Evolutionary conservation across 2,113 vertebrate species (phyloP).

Genomic region (Podarcis muralis): DNA sequence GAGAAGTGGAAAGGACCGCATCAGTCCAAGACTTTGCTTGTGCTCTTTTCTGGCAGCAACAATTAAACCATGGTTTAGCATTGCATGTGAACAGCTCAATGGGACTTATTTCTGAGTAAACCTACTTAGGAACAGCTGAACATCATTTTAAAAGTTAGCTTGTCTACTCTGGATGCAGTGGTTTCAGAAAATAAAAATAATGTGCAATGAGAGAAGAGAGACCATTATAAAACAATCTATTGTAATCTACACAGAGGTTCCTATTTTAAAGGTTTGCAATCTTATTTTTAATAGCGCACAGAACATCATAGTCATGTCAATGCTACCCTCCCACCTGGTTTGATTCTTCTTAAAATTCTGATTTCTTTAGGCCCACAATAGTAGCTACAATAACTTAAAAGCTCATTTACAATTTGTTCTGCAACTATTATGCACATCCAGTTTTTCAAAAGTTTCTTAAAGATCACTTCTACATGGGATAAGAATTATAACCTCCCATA

Average conservation of each 20-base stretch:
- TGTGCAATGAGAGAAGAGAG: no score
- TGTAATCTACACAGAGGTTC: no score
- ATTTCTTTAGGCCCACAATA: conserved; percentile 43
- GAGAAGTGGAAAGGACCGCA: no score
- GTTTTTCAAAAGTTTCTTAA: conserved; percentile 60
- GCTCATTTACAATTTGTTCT: conserved; percentile 72
- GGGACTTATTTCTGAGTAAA: no score
- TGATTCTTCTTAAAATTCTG: conserved; percentile 61
- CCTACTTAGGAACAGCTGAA: not conserved
- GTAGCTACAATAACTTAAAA: conserved; percentile 44
- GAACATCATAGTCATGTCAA: not conserved
- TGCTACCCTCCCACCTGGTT: not conserved
- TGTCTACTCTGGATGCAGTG: not conserved
- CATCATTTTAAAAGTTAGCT: not conserved
- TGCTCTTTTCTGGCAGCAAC: no score
- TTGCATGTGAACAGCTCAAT: no score
- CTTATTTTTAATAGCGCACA: not conserved
- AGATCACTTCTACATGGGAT: conserved; percentile 44
- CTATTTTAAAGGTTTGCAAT: no score
- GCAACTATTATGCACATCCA: conserved; percentile 59
- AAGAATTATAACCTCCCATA: conserved; percentile 66
- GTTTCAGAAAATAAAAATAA: not conserved
- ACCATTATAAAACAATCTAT: no score
- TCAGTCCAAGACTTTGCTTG: no score
- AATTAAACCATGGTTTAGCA: no score